Evolutionary conservation across 2,888 invertebrate species (phyloP), one percentile per base, ranked within the genome.

Genomic region (Drosophila parthenogenetica): DNA sequence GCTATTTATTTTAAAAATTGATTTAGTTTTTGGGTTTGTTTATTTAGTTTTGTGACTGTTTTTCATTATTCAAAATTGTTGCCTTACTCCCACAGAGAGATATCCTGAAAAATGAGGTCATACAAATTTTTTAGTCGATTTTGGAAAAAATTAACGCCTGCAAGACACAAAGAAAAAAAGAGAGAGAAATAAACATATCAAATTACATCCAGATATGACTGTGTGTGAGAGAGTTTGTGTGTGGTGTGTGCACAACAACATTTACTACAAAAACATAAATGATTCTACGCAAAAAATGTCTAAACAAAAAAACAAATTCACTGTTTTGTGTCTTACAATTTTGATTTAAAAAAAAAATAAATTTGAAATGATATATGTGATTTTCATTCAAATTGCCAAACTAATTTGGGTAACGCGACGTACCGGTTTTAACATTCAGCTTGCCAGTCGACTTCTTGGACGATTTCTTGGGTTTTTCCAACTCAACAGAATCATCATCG

Each of bases 361-460:
- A 40, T 14, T 57, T 58, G 37, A 46, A 48, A 51, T 57, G 49
- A 45, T 35, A 49, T 29, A 25, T 55, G 46, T 69, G 11, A n/a
- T 49, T 49, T 53, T 40, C 5, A 25, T 53, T 42, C 2, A 29
- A 8, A 29, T 29, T 29, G 16, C 35, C 8, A 2, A 5, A 19
- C 43, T 43, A 57, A 32, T 35, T 17, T 45, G 39, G 61, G 94
- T 54, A 95, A 95, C 95, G 96, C 93, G 96, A 95, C 95, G 95
- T 95, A 95, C 96, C 96, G 93, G 95, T 96, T 91, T 92, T 92
- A 68, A 91, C 90, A 89, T 91, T 92, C 83, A 90, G 87, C 87
- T 91, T 91, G 2, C 89, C 90, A 72, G 77, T 86, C 43, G 87
- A 67, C 54, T 89, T 86, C 76, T 94, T 86, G 14, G 81, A 66